Evolutionary conservation across 2,113 vertebrate species (phyloP).

Genomic region (Craseonycteris thonglongyai): DNA sequence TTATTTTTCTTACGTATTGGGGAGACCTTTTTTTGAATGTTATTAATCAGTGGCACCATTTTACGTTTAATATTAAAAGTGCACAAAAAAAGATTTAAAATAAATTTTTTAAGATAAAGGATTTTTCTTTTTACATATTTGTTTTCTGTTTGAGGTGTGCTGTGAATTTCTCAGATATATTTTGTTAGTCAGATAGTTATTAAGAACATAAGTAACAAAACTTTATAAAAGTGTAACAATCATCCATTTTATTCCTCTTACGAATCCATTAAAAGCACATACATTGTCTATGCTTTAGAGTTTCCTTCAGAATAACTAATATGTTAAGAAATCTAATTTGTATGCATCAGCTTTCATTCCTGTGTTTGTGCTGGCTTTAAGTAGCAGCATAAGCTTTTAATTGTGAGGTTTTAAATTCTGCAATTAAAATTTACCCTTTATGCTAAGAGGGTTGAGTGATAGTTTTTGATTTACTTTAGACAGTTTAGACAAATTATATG

Average conservation of each 20-base stretch:
- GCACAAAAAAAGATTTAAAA: background rate
- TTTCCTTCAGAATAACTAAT: conserved; percentile 69
- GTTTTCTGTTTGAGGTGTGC: background rate
- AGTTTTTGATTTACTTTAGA: conserved; percentile 93
- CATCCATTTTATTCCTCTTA: conserved; percentile 41
- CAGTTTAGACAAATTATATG: conserved; percentile 92
- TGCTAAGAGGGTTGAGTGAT: conserved; percentile 89
- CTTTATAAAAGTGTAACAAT: conserved; percentile 58
- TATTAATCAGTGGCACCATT: background rate
- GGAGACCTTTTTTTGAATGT: background rate
- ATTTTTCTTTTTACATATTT: background rate
- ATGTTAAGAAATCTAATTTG: conserved; percentile 84
- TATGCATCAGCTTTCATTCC: conserved; percentile 84
- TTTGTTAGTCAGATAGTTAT: conserved; percentile 59
- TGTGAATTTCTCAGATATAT: background rate
- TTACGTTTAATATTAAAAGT: background rate
- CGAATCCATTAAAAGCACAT: conserved; percentile 63
- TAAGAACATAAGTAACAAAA: conserved; percentile 51
- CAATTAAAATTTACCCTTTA: conserved; percentile 96
- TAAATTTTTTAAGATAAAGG: background rate
- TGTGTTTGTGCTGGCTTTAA: conserved; percentile 90
- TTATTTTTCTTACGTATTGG: background rate
- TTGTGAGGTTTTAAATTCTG: conserved; percentile 96
- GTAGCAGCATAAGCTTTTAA: conserved; percentile 92
- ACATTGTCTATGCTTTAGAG: conserved; percentile 57